A percentile compares a stretch with the other conserved stretches of the same genome.
These are phyloP conservation scores for Portunus trituberculatus DNA, from an alignment of 1,140 invertebrate species.

Conservation along the genomic window DNA sequence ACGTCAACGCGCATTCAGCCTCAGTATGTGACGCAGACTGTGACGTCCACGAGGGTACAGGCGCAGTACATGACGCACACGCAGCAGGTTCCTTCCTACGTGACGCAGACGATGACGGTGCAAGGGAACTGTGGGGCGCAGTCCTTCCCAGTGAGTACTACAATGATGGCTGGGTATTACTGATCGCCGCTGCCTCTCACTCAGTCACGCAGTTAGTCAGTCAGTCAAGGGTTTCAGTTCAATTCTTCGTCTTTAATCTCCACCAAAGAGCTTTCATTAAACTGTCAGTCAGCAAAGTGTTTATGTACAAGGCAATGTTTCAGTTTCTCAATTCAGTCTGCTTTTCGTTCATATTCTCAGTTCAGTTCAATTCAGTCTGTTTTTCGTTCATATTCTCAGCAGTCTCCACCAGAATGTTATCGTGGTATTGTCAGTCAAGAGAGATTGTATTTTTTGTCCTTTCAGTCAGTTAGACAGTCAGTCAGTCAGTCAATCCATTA, in stretches of 20 bases:
- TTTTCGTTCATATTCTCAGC: too few species aligned
- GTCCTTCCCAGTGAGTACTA: neutral
- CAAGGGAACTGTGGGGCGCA: neutral
- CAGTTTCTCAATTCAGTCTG: too few species aligned
- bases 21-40: conserved; percentile 59
- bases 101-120: conserved; percentile 53
- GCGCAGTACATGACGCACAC: conserved; percentile 57
- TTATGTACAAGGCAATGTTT: too few species aligned
- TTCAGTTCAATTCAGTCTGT: too few species aligned
- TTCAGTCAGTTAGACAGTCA: neutral
- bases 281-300: too few species aligned
- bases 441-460: too few species aligned
- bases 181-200: neutral
- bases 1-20: neutral
- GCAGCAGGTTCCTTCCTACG: conserved; percentile 53
- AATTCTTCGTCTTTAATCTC: too few species aligned
- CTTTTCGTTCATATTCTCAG: too few species aligned
- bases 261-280: too few species aligned
- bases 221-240: neutral
- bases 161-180: conserved; percentile 66
- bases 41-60: conserved; percentile 35
- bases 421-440: neutral
- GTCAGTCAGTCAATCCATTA: neutral
- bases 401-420: neutral
- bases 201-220: neutral